Percentiles rank a stretch among this genome's conserved stretches.
These are phyloP conservation scores for Cassiopea xamachana DNA, from an alignment of 30 jellyfish, hydroid and myxozoan species.

Conservation along the genomic window DNA sequence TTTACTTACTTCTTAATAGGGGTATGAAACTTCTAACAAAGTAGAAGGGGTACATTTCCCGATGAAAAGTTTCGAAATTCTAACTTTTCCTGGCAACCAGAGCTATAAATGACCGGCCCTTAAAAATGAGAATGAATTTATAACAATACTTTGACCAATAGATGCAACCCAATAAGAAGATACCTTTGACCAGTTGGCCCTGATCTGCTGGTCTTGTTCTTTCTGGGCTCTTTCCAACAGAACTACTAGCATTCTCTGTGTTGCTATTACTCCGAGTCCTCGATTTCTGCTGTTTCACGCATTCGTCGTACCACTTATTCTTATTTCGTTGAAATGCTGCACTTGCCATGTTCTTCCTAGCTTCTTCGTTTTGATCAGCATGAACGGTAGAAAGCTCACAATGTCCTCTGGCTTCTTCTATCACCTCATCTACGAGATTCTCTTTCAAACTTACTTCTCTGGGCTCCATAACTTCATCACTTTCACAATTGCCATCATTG, in stretches of 20 bases:
- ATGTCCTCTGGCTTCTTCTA: not conserved
- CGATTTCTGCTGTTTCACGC: constrained; percentile 34
- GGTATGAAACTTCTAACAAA: no score
- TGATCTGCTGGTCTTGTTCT: not conserved
- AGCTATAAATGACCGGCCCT: no score
- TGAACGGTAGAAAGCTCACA: not conserved
- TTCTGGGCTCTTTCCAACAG: not conserved
- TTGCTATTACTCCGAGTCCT: not conserved
- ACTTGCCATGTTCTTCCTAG: constrained; percentile 19
- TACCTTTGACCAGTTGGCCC: not conserved
- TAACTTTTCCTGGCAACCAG: no score
- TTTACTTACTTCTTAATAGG: no score
- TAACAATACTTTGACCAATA: no score
- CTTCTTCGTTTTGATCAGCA: not conserved
- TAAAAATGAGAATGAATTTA: no score
- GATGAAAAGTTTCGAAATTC: no score
- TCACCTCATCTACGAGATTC: not conserved
- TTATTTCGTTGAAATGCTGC: constrained; percentile 37
- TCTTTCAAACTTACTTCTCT: not conserved
- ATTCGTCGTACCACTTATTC: constrained; percentile 20
- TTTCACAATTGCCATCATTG: not conserved
- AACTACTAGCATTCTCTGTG: not conserved
- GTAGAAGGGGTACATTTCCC: no score
- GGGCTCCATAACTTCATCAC: not conserved
- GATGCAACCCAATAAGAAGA: not conserved